These are phyloP conservation scores for Lucilia sericata DNA, from an alignment of 1,140 invertebrate species.

Conservation along the genomic window DNA sequence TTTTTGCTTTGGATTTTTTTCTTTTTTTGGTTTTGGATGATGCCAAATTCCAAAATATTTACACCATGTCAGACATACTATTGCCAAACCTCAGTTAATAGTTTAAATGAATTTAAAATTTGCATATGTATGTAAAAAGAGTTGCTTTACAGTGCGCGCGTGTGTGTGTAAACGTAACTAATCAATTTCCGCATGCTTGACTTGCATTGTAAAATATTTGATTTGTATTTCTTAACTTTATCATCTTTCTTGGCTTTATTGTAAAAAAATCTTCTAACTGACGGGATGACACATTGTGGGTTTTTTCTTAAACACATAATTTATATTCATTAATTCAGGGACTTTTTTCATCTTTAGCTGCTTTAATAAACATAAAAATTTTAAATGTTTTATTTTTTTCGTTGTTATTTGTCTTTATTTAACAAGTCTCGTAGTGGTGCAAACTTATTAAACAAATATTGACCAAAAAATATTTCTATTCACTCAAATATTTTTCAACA, in stretches of 20 bases:
- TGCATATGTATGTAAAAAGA: not conserved
- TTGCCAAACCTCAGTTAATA: not conserved
- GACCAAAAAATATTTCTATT: not conserved
- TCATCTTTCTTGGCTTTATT: not conserved
- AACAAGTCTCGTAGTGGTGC: not conserved
- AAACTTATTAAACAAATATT: slow-evolving; percentile 16
- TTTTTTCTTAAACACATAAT: not conserved
- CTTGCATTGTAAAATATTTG: not conserved
- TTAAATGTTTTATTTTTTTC: not conserved
- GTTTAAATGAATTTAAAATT: not conserved
- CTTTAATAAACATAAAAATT: not conserved
- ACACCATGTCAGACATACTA: not conserved
- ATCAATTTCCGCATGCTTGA: slow-evolving; percentile 26
- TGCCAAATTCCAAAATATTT: slow-evolving; percentile 9
- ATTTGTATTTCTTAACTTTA: not conserved
- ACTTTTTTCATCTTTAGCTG: not conserved
- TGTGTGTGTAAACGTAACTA: not conserved
- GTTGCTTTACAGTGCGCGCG: too few species aligned
- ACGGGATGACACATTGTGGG: not conserved
- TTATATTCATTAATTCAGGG: slow-evolving; percentile 12
- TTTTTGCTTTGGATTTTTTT: too few species aligned
- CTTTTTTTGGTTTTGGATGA: not conserved
- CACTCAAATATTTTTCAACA: not conserved
- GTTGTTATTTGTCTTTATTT: not conserved
- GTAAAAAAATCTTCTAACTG: not conserved